Evolutionary conservation across 2,797 vertebrate genomes (phyloP), one percentile per base, ranked within the genome.

Genomic region (Alca torda): DNA sequence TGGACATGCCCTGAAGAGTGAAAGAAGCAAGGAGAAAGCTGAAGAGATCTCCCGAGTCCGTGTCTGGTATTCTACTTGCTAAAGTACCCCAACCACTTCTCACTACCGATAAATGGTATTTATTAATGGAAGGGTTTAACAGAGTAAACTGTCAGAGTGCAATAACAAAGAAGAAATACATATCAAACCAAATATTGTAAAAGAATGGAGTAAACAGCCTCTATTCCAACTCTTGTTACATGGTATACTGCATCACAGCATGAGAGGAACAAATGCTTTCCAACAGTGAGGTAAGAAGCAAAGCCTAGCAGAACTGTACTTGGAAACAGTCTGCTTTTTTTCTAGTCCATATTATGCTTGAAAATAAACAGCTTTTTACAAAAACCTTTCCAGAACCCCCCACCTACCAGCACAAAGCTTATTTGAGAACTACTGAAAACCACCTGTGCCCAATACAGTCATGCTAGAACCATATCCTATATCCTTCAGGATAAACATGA

Each of bases 361-460:
- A 88, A 57, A 87, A 84, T n/a, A 83, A 79, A 50, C 15, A 91
- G 8, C n/a, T 54, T 86, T 79, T 56, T 39, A 64, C 18, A 75
- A 50, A 53, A 17, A 48, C 14, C 24, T n/a, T 53, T 73, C 48
- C 24, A 50, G 14, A 60, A 28, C 21, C 18, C 41, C 15, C 77
- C 16, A 46, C 24, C 43, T 35, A 64, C 28, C 41, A 60, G n/a
- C 10, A 76, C 4, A 12, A 37, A 24, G 12, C 28, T 89, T 59
- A 63, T 70, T 70, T 82, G 50, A 75, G n/a, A 45, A n/a, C 45
- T 51, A 21, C 69, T 74, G 50, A 64, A 95, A 77, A n/a, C 18
- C 25, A 53, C 23, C 16, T 11, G 39, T 21, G 51, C 37, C 46
- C 39, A 46, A 8, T 16, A 43, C 17, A 63, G 25, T 48, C 41